A percentile compares a stretch with the other conserved stretches of the same genome.
Conservation (phyloP, 2,113 vertebrate genomes). For the Thamnaconus septentrionalis region DNA sequence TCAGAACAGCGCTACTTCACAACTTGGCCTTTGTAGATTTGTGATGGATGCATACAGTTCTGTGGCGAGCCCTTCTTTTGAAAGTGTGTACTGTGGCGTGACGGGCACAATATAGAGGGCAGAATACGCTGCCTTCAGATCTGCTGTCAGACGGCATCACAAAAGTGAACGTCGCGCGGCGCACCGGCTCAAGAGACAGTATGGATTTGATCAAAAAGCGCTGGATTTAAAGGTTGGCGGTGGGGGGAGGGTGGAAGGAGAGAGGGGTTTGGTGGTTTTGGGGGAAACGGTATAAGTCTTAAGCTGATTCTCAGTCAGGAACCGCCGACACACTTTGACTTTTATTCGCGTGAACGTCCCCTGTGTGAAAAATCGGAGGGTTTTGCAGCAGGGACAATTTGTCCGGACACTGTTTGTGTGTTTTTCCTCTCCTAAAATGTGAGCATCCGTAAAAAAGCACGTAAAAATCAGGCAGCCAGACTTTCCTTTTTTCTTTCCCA, state of each 20-base stretch:
- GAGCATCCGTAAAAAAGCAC: slow-evolving; percentile 15
- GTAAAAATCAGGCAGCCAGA: too few species aligned
- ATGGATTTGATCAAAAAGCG: background rate
- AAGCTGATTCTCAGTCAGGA: too few species aligned
- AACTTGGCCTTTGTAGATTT: slow-evolving; percentile 12
- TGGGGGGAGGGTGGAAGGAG: too few species aligned
- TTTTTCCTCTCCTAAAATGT: background rate
- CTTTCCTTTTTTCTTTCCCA: too few species aligned
- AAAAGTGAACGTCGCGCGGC: slow-evolving; percentile 19
- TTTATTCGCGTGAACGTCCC: too few species aligned
- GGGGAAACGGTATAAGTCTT: too few species aligned
- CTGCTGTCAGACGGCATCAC: slow-evolving; percentile 53
- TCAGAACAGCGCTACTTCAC: slow-evolving; percentile 53
- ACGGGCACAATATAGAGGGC: slow-evolving; percentile 26
- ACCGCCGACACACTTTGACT: too few species aligned
- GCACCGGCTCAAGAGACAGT: background rate
- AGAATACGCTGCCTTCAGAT: slow-evolving; percentile 43
- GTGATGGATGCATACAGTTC: slow-evolving; percentile 10
- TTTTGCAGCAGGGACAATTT: too few species aligned
- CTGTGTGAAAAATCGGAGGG: too few species aligned
- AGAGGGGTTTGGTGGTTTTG: too few species aligned
- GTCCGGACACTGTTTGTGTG: too few species aligned
- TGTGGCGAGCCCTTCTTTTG: slow-evolving; percentile 18
- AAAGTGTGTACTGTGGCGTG: slow-evolving; percentile 30
- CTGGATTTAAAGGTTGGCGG: too few species aligned